Base-by-base conservation (phyloP, 2,797 vertebrate genomes). In the Pogonophryne albipinna region DNA sequence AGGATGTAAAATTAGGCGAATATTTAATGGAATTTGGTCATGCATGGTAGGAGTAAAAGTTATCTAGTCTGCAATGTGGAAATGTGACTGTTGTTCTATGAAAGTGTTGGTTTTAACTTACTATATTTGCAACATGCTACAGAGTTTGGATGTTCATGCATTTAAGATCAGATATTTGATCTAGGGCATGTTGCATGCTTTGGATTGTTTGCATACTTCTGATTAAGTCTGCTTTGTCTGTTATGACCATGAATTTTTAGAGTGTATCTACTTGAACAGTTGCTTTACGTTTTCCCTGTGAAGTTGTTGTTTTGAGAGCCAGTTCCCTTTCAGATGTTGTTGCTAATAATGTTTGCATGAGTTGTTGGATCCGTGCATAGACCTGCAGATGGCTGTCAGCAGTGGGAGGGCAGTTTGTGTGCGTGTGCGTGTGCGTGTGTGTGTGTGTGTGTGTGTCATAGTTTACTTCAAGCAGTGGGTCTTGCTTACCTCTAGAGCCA, bases 1-100 rank as follows among this genome's bases (percentile, higher is more conserved):
- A 41, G 0, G 0, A 50, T 0, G 0, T 11, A 7, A 45, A 65
- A 42, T 41, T 1, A 31, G 31, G 0, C 0, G 6, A 15, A 1
- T 46, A 34, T 6, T 31, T 1, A 59, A 66, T 47, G n/a, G 20
- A 2, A 0, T 68, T 61, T 60, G 58, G 66, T 59, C 0, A 11
- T 20, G 16, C 11, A 63, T 16, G 9, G 6, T n/a, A 38, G 1
- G 4, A 61, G 3, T n/a, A 6, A 8, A 20, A 2, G 41, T 46
- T 9, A 12, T 57, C 9, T 2, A 10, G 34, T 31, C 20, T 60
- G 16, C 10, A 14, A 0, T 55, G 11, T 45, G 20, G 14, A 63
- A 41, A 12, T 56, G 44, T 53, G 12, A 0, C 13, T 17, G 3
- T 46, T 15, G 8, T 20, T 38, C 34, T 57, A 7, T 53, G 11